Evolutionary conservation across 2,888 invertebrate species (phyloP).

Genomic region (Heliconius ethilla): DNA sequence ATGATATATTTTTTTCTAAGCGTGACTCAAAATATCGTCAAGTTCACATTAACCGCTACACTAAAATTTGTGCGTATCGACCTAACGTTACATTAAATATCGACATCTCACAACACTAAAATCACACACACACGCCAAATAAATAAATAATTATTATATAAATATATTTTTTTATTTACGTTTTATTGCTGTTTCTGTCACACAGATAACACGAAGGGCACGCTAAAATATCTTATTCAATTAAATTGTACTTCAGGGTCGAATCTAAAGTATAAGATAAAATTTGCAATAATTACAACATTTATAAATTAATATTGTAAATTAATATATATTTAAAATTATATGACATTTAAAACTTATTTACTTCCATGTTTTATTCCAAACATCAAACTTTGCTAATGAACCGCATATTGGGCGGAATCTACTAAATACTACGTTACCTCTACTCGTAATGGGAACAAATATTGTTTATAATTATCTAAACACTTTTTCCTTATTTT

Average conservation of each 20-base stretch:
- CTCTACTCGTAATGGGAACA: conserved; percentile 18
- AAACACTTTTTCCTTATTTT: background rate
- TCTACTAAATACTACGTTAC: conserved; percentile 48
- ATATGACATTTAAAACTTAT: conserved; percentile 25
- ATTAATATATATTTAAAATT: conserved; percentile 24
- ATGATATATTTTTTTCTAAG: conserved; percentile 9
- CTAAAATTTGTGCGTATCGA: conserved; percentile 80
- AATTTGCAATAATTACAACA: conserved; percentile 30
- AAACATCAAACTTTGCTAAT: conserved; percentile 20
- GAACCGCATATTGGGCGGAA: conserved; percentile 43
- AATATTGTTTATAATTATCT: background rate
- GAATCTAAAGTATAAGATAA: conserved; percentile 36
- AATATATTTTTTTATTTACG: conserved; percentile 52
- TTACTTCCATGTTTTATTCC: conserved; percentile 10
- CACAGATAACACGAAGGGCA: conserved; percentile 76
- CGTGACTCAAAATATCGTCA: conserved; percentile 43
- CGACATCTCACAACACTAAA: conserved; percentile 54
- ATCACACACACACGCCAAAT: conserved; percentile 56
- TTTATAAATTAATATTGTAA: conserved; percentile 34
- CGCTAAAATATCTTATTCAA: conserved; percentile 70
- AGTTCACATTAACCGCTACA: conserved; percentile 64
- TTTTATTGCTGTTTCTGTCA: conserved; percentile 80
- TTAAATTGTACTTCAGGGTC: conserved; percentile 66
- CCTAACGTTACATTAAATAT: conserved; percentile 65
- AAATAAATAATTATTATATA: conserved; percentile 56